phyloP scores from a whole-genome alignment of 1,140 invertebrate species.

The Pogonus chalceus region DNA sequence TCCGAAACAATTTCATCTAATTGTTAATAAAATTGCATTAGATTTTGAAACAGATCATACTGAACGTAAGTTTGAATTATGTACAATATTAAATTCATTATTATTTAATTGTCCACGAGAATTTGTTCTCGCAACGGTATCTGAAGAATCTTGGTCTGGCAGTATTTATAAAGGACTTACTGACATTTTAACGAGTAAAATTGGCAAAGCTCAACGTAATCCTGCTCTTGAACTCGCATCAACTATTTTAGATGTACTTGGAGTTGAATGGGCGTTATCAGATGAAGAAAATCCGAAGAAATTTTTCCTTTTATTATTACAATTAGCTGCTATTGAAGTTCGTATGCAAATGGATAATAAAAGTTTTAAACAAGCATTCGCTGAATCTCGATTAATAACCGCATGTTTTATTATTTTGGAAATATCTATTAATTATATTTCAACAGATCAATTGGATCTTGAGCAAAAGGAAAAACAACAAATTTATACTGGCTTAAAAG shows the following conservation, averaged over 20 bases:
- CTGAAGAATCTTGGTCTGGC: constrained; percentile 64
- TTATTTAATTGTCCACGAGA: constrained; percentile 60
- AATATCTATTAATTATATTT: constrained; percentile 68
- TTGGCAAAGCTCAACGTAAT: constrained; percentile 77
- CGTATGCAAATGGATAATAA: constrained; percentile 85
- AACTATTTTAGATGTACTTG: constrained; percentile 67
- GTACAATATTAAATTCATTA: constrained; percentile 60
- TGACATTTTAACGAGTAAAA: constrained; percentile 77
- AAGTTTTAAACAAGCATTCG: constrained; percentile 64
- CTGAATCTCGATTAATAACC: constrained; percentile 64
- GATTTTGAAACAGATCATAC: constrained; percentile 81
- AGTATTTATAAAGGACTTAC: constrained; percentile 66
- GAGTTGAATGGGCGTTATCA: constrained; percentile 69
- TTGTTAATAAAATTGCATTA: constrained; percentile 73
- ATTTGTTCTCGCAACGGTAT: constrained; percentile 45
- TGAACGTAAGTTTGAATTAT: constrained; percentile 79
- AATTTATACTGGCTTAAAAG: constrained; percentile 80
- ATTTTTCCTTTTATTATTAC: constrained; percentile 74
- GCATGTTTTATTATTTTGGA: constrained; percentile 80
- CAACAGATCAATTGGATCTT: constrained; percentile 67
- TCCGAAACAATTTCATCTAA: constrained; percentile 62
- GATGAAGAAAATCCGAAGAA: constrained; percentile 70
- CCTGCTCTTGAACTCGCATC: constrained; percentile 75
- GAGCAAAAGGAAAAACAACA: constrained; percentile 85
- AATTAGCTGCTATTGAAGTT: constrained; percentile 82